These are phyloP conservation scores for Poecilia wingei DNA, from an alignment of 2,797 vertebrate species.

Conservation along the genomic window DNA sequence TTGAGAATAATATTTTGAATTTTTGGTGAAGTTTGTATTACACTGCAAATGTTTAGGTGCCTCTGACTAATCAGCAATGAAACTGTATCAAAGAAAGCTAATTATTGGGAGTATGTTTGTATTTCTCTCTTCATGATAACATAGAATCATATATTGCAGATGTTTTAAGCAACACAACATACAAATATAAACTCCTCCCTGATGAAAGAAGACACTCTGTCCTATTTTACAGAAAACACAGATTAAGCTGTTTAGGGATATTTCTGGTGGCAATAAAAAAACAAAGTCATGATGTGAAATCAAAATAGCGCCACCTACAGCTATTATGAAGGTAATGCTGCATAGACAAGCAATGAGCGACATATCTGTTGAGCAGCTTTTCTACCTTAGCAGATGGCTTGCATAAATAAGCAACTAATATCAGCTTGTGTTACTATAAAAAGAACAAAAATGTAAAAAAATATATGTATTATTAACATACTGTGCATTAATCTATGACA, in stretches of 20 bases:
- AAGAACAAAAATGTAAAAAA: neutral
- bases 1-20: neutral
- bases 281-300: neutral
- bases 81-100: neutral
- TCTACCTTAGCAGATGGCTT: neutral
- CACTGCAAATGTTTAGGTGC: neutral
- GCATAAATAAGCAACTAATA: neutral
- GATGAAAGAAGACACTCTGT: neutral
- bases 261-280: neutral
- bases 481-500: neutral
- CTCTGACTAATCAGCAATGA: neutral
- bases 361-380: neutral
- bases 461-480: neutral
- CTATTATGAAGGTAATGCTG: neutral
- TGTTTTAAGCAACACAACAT: neutral
- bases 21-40: neutral
- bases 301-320: neutral
- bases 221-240: neutral
- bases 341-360: neutral
- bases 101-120: neutral
- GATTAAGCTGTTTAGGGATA: neutral
- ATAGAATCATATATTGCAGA: neutral
- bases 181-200: neutral
- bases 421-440: neutral
- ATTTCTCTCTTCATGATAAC: neutral